Evolutionary conservation across 2,888 invertebrate genomes (phyloP), one percentile per base, ranked within the genome.

Genomic region (Germaria angustata): DNA sequence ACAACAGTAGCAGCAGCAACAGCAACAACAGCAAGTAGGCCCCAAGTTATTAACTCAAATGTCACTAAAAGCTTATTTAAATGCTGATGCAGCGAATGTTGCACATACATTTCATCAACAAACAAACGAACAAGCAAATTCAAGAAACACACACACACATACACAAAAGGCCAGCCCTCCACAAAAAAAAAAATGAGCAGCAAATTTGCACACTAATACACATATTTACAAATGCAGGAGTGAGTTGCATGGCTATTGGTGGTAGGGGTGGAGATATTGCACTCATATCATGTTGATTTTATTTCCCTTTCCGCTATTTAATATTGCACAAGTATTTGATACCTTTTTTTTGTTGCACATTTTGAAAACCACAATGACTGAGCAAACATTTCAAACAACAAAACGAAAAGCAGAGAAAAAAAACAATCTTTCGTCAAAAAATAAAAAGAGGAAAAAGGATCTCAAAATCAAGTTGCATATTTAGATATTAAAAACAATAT

Each of bases 41-140:
- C 71, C 46, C 77, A 71, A 83, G 84, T 81, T 80, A 85, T 84
- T 83, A 84, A 85, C 88, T 88, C 88, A 87, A 87, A 87, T 89
- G 87, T 82, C 88, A 87, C 87, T 83, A 81, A 76, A 71, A 81
- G 76, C 69, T 83, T 82, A 82, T 82, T 82, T 79, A 82, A 80
- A 82, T 84, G 84, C 80, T 83, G 84, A 84, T 84, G 83, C 84
- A 84, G 84, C 79, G 79, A 82, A 82, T 82, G 75, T 61, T 79
- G 75, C 81, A 81, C 77, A 41, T 49, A 63, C 53, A 55, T 44
- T 55, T 65, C 44, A 11, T 72, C 20, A 73, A 68, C 55, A 53
- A 63, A n/a, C 39, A 36, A 3, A 69, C 32, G 41, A 53, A 69
- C 59, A 28, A 28, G 28, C n/a, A n/a, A n/a, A 6, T n/a, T 20